Base-by-base conservation (phyloP, 2,888 invertebrate genomes). In the Tetanocera ferruginea region DNA sequence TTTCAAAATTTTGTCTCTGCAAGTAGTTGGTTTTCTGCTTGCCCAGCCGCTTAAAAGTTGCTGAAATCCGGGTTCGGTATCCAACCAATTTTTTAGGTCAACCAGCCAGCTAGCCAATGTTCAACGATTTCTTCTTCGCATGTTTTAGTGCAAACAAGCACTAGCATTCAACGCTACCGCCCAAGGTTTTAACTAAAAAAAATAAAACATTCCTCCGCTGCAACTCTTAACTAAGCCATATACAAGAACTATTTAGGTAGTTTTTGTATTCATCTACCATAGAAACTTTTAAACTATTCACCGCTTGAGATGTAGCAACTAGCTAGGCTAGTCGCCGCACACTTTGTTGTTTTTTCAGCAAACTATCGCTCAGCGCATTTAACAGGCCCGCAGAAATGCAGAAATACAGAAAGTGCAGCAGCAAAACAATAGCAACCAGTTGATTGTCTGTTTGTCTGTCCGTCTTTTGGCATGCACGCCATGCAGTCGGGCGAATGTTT, bases 1-100 rank as follows among this genome's bases (percentile, higher is more conserved):
- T 69, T 49, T 43, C 8, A 28, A 37, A 62, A 43, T 55, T 49
- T 75, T 57, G 67, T 75, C 23, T 66, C 52, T 75, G 57, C 49
- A 62, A 28, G 55, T 23, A 34, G 17, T 14, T 14, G 17, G 25
- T 37, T 75, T 75, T 75, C 88, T 87, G 87, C 76, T 84, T 84
- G 84, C 87, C 87, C 87, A 85, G 85, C 84, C 86, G 75, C 80
- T 83, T 79, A 80, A 87, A 85, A 87, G 86, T 85, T 85, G 86
- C 85, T 85, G 83, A 88, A 88, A 87, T 87, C 87, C 87, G 87
- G 87, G 87, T 87, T 87, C 85, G 84, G 78, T 31, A 31, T 60
- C 60, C 69, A 70, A 19, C 31, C 34, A 66, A 52, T 70, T 49
- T 74, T 77, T 77, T 77, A 72, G 77, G 77, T 77, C 77, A 77